phyloP scores from a whole-genome alignment of 2,888 invertebrate genomes.

The Holacanthella duospinosa region DNA sequence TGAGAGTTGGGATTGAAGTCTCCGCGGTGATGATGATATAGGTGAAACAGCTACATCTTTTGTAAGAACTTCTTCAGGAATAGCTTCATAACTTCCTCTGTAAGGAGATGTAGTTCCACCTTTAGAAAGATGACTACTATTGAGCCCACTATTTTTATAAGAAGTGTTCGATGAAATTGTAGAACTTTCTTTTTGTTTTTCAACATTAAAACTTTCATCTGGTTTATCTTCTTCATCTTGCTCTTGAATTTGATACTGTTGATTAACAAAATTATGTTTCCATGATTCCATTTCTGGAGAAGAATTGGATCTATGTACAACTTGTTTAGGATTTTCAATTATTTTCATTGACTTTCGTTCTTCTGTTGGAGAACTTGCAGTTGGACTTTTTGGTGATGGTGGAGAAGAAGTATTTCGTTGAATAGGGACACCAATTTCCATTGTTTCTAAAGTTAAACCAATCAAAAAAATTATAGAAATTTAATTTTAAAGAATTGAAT shows the following conservation, averaged over 20 bases:
- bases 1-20: neutral
- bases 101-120: constrained; percentile 26
- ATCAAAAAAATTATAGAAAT: neutral
- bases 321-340: neutral
- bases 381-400: constrained; percentile 10
- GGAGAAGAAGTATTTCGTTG: constrained; percentile 18
- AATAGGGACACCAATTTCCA: too few species aligned
- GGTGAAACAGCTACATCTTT: neutral
- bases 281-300: constrained; percentile 87
- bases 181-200: too few species aligned
- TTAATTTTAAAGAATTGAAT: neutral
- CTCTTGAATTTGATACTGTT: constrained; percentile 14
- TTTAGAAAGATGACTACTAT: neutral
- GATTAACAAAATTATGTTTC: constrained; percentile 56
- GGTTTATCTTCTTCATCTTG: neutral
- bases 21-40: neutral
- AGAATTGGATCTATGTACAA: constrained; percentile 58
- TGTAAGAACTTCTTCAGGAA: constrained; percentile 60
- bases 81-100: constrained; percentile 74
- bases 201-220: neutral
- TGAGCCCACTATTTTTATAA: neutral
- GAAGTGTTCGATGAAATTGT: neutral
- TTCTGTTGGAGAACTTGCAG: constrained; percentile 6
- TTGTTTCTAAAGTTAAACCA: too few species aligned
- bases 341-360: constrained; percentile 4